Base-by-base conservation (phyloP, 2,888 invertebrate species). In the Archips crataeganus region DNA sequence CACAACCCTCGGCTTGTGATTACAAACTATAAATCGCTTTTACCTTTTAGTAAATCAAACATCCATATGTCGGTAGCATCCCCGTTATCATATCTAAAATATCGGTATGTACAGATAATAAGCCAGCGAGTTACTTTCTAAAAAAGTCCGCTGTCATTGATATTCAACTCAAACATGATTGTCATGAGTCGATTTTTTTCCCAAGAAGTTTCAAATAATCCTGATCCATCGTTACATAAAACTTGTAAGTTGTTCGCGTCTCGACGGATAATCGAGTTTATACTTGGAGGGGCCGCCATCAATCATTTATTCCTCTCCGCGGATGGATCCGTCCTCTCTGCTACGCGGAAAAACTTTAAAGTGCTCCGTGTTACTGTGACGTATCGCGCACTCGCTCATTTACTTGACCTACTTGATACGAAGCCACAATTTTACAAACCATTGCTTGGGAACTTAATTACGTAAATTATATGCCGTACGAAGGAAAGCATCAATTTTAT, bases 201-300 rank as follows among this genome's bases (percentile, higher is more conserved):
- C 80, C 77, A 79, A 82, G 83, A 83, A 93, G 88, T 93, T 92
- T 88, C 86, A 83, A 90, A 91, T 93, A 94, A 93, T 93, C 92
- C 90, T 91, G 93, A 93, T 94, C 93, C 94, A 93, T 94, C 93
- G 93, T 93, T 92, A 94, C 92, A 94, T 91, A 94, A 94, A 94
- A 94, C 90, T 94, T 93, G 93, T 91, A 91, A 93, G 94, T 94
- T 93, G 93, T 94, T 93, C 94, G 89, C 93, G 94, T 93, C 93
- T 92, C 92, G 86, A 86, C 91, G 93, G 94, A 94, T 94, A 94
- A 94, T 94, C 94, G 94, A 94, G 94, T 94, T 94, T 94, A 92
- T 94, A 92, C 94, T 94, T 94, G 92, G 89, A 90, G 90, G 90
- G 90, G 86, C 89, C 88, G 88, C 92, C 94, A 94, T 94, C 94